A percentile compares a stretch with the other conserved stretches of the same genome.
Evolutionary conservation across 2,113 vertebrate species (phyloP).

Genomic region (Ceratotherium simum): DNA sequence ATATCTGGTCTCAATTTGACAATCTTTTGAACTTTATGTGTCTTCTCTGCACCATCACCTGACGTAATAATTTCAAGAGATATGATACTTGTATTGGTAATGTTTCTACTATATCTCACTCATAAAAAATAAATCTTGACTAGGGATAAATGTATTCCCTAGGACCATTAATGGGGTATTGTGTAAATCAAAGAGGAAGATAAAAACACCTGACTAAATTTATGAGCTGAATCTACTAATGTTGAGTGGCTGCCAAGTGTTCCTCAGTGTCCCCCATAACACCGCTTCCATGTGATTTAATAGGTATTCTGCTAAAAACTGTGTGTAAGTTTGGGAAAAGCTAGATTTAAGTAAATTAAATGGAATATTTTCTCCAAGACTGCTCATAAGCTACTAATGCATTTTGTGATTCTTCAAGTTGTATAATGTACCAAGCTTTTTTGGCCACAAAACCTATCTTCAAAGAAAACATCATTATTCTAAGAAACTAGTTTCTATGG

Average conservation of each 20-base stretch:
- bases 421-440: neutral
- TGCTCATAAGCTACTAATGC: neutral
- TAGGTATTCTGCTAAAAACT: neutral
- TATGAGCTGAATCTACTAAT: neutral
- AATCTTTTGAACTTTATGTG: slow-evolving; percentile 53
- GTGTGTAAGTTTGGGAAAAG: slow-evolving; percentile 30
- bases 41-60: slow-evolving; percentile 11
- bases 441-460: neutral
- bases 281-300: neutral
- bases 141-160: neutral
- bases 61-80: slow-evolving; percentile 44
- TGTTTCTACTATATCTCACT: slow-evolving; percentile 7
- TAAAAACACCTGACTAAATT: slow-evolving; percentile 26
- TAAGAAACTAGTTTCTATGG: neutral
- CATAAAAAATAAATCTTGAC: slow-evolving; percentile 19
- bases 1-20: slow-evolving; percentile 40
- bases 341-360: slow-evolving; percentile 25
- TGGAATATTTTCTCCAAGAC: neutral
- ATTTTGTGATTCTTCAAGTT: slow-evolving; percentile 33
- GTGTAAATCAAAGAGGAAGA: slow-evolving; percentile 42
- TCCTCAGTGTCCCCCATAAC: neutral
- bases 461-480: neutral
- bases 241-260: neutral
- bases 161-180: neutral
- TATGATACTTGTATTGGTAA: neutral